Evolutionary conservation across 2,797 vertebrate genomes (phyloP).

Genomic region (Molossus alvarezi): DNA sequence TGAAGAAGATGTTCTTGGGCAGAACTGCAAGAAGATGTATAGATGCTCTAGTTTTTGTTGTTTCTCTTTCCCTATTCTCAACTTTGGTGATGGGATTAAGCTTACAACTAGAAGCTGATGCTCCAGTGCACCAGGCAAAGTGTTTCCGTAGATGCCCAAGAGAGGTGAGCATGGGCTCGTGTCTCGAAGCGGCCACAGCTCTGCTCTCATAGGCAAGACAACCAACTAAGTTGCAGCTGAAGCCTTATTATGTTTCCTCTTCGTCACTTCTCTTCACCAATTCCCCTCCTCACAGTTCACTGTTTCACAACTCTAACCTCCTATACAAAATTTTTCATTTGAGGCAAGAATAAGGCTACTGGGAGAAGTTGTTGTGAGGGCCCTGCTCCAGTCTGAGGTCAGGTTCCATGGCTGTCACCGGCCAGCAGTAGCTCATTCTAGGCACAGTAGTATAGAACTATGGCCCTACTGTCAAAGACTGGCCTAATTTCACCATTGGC

Average conservation of each 20-base stretch:
- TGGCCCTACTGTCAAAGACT: neutral
- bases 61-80: neutral
- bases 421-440: neutral
- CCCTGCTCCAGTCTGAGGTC: neutral
- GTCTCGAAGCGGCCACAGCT: neutral
- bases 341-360: neutral
- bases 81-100: neutral
- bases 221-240: neutral
- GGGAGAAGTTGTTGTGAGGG: neutral
- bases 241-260: neutral
- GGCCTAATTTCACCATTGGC: neutral
- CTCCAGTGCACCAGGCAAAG: neutral
- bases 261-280: neutral
- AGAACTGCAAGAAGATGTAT: neutral
- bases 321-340: neutral
- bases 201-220: neutral
- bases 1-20: neutral
- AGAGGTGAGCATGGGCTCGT: neutral
- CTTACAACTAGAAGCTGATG: neutral
- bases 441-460: neutral
- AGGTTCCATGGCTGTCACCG: neutral
- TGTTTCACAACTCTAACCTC: neutral
- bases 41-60: neutral
- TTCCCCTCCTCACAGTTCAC: neutral
- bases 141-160: neutral